Evolutionary conservation across 2,113 vertebrate genomes (phyloP), one percentile per base, ranked within the genome.

Genomic region (Menura novaehollandiae): DNA sequence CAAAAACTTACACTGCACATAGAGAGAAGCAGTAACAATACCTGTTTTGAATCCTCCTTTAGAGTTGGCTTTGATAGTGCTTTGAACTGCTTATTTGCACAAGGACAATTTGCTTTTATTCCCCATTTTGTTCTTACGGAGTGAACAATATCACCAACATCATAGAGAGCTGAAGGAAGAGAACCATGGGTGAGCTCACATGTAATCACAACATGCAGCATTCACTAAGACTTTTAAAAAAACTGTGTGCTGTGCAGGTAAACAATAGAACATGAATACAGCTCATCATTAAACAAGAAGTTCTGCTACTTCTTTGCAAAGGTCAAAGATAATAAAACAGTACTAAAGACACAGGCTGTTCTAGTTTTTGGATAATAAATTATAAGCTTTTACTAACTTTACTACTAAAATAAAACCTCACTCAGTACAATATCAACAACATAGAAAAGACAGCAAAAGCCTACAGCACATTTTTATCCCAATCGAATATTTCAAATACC

Each of bases 61-160:
- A 98, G 93, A 64, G 95, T 46, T 86, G 98, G 98, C 88, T 98
- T 98, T 67, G 98, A 95, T 9, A 98, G 95, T 73, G 98, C 95
- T 91, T 97, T 98, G 96, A 97, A 97, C 56, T 98, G 98, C 58
- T 98, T 98, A 67, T 91, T 98, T 62, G 98, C 98, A 97, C 98
- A 98, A 26, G 98, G 98, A 96, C 98, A 98, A 46, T 98, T 98
- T 63, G 98, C 98, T 77, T 98, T 98, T 91, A 98, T 98, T 87
- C 98, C 98, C 98, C 98, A 98, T 78, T 98, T 98, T 52, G 97
- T 98, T 94, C 98, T 97, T 20, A 98, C 84, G 3, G 98, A 98
- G 96, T 98, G 98, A 91, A 98, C 98, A 55, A 98, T 98, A 84
- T 98, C 98, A 69, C 98, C 98, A 85, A 98, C 98, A 80, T 98